These are phyloP conservation scores for Tetropium fuscum DNA, from an alignment of 2,888 invertebrate species.

Conservation along the genomic window DNA sequence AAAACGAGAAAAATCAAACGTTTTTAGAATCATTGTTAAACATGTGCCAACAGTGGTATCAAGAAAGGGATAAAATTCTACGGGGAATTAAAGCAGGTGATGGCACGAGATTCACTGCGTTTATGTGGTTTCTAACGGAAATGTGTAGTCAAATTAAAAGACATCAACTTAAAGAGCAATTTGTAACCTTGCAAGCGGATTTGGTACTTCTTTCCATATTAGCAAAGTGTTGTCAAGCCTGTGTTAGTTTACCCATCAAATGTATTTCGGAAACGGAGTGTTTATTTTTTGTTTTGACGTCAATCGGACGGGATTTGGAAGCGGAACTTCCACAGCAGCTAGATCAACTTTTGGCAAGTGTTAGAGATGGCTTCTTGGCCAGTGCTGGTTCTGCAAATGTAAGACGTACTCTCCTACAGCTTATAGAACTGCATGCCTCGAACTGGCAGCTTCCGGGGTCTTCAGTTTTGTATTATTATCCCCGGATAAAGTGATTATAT, in stretches of 20 bases:
- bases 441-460: conserved; percentile 93
- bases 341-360: conserved; percentile 81
- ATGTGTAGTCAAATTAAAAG: conserved; percentile 90
- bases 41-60: conserved; percentile 87
- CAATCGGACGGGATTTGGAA: conserved; percentile 90
- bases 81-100: conserved; percentile 70
- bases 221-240: conserved; percentile 91
- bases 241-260: conserved; percentile 84
- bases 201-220: conserved; percentile 85
- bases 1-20: conserved; percentile 88
- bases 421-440: conserved; percentile 91
- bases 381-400: conserved; percentile 80
- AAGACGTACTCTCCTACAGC: conserved; percentile 86
- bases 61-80: conserved; percentile 80
- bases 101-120: conserved; percentile 80
- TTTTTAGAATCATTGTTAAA: conserved; percentile 91
- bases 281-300: conserved; percentile 89
- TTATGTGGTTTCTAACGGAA: conserved; percentile 91
- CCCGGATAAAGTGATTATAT: conserved; percentile 66
- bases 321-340: conserved; percentile 83
- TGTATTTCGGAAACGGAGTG: conserved; percentile 89
- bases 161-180: conserved; percentile 69
- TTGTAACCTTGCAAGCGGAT: conserved; percentile 75
- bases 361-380: conserved; percentile 87
- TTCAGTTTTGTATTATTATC: conserved; percentile 90